A percentile compares a stretch with the other conserved stretches of the same genome.
Conservation (phyloP, 1,140 invertebrate species). For the Drosophila arawakana region DNA sequence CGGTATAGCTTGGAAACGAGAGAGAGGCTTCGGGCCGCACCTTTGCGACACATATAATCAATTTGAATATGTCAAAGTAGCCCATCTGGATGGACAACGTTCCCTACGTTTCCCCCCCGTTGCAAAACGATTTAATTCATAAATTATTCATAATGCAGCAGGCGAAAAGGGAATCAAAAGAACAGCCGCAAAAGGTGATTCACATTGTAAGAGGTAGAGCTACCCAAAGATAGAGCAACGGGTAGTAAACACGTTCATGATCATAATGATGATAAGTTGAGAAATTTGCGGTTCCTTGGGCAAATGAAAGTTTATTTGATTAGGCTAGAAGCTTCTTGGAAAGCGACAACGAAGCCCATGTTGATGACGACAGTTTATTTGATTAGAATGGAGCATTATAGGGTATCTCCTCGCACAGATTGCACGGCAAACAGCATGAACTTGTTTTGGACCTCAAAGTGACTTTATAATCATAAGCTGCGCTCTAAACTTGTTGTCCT, state of each 20-base stretch:
- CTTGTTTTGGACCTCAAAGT: constrained; percentile 5
- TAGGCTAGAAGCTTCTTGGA: background rate
- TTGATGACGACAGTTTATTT: background rate
- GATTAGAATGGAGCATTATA: background rate
- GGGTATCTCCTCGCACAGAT: background rate
- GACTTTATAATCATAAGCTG: constrained; percentile 39
- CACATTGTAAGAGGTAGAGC: background rate
- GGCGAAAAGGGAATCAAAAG: constrained; percentile 13
- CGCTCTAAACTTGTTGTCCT: constrained; percentile 18
- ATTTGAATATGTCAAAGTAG: constrained; percentile 44
- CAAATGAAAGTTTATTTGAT: constrained; percentile 19
- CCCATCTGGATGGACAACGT: constrained; percentile 37
- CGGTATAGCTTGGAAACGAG: background rate
- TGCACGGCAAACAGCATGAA: constrained; percentile 7
- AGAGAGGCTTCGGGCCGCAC: constrained; percentile 5
- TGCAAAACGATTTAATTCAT: constrained; percentile 46
- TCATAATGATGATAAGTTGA: constrained; percentile 1
- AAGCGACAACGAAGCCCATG: background rate
- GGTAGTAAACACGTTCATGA: background rate
- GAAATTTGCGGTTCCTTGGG: background rate
- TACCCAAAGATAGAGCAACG: no score
- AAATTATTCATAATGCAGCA: constrained; percentile 67
- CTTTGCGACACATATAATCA: constrained; percentile 38
- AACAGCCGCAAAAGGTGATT: constrained; percentile 17
- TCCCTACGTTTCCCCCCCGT: background rate